Conservation (phyloP, 2,888 invertebrate species). For the Cephus runcator region DNA sequence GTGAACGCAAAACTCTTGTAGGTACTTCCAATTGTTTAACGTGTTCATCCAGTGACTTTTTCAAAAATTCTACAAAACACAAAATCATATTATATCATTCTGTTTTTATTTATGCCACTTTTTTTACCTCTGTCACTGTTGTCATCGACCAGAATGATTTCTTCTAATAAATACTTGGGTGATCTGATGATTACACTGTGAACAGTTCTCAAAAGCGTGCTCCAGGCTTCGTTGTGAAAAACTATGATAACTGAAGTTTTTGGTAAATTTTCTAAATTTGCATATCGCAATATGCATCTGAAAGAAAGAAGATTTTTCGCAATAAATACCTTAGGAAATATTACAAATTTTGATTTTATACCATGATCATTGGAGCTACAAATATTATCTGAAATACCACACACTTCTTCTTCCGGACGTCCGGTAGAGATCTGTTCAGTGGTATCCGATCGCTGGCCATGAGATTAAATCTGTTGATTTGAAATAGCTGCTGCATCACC, state of each 20-base stretch:
- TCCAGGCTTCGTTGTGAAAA: slow-evolving; percentile 99
- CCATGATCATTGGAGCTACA: neutral
- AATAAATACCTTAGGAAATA: neutral
- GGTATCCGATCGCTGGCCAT: slow-evolving; percentile 90
- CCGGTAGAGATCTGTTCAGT: slow-evolving; percentile 84
- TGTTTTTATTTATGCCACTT: neutral
- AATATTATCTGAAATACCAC: slow-evolving; percentile 21
- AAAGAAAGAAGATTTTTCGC: slow-evolving; percentile 33
- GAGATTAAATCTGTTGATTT: slow-evolving; percentile 88
- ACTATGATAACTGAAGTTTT: slow-evolving; percentile 94
- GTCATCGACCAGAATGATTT: slow-evolving; percentile 91
- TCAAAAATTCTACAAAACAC: slow-evolving; percentile 70
- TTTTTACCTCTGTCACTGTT: slow-evolving; percentile 82
- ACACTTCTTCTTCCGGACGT: slow-evolving; percentile 84
- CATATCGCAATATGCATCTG: slow-evolving; percentile 74
- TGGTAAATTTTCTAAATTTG: slow-evolving; percentile 75
- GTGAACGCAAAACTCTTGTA: slow-evolving; percentile 74
- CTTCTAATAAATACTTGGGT: slow-evolving; percentile 78
- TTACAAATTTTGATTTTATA: neutral
- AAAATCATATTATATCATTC: slow-evolving; percentile 1
- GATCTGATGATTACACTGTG: slow-evolving; percentile 94
- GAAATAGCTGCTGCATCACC: slow-evolving; percentile 82
- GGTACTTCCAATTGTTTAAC: slow-evolving; percentile 72
- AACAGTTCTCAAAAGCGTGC: slow-evolving; percentile 92
- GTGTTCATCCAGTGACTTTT: slow-evolving; percentile 75